Conservation (phyloP, 2,888 invertebrate species). For the Tiphia femorata region DNA sequence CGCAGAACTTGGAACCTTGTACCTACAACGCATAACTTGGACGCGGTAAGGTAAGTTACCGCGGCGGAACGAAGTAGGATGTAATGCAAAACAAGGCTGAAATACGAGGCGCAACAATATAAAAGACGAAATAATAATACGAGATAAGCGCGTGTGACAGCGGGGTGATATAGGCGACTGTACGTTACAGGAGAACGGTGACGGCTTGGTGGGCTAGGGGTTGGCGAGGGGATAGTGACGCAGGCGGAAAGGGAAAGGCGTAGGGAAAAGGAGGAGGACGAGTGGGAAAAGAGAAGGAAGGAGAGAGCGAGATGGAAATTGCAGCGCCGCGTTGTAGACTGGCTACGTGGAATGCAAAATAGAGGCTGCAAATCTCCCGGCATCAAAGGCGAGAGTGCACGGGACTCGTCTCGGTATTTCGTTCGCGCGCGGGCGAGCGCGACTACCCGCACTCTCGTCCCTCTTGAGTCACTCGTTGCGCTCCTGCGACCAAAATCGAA, state of each 20-base stretch:
- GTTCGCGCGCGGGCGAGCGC: constrained; percentile 9
- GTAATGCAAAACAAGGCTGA: too few species aligned
- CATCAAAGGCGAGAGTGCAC: constrained; percentile 59
- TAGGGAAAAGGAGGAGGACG: background rate
- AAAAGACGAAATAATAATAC: too few species aligned
- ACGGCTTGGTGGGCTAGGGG: too few species aligned
- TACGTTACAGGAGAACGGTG: too few species aligned
- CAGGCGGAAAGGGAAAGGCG: constrained; percentile 18
- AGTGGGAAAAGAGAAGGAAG: background rate
- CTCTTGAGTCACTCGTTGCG: constrained; percentile 13
- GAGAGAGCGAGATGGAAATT: constrained; percentile 11
- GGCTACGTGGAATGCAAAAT: constrained; percentile 63
- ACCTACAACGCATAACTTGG: too few species aligned
- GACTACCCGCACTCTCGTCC: background rate
- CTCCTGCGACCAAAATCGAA: constrained; percentile 39
- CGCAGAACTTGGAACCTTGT: too few species aligned
- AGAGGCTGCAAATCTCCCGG: constrained; percentile 58
- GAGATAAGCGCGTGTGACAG: too few species aligned
- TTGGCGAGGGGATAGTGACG: constrained; percentile 12
- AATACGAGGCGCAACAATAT: too few species aligned
- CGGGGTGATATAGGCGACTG: too few species aligned
- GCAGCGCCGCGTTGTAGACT: constrained; percentile 41
- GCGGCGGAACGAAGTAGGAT: too few species aligned
- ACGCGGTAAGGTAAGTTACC: too few species aligned
- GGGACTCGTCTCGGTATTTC: constrained; percentile 58